A percentile compares a stretch with the other conserved stretches of the same genome.
Evolutionary conservation across 35 echinoderm and acorn worm genomes (phyloP).

Genomic region (Patiria miniata): DNA sequence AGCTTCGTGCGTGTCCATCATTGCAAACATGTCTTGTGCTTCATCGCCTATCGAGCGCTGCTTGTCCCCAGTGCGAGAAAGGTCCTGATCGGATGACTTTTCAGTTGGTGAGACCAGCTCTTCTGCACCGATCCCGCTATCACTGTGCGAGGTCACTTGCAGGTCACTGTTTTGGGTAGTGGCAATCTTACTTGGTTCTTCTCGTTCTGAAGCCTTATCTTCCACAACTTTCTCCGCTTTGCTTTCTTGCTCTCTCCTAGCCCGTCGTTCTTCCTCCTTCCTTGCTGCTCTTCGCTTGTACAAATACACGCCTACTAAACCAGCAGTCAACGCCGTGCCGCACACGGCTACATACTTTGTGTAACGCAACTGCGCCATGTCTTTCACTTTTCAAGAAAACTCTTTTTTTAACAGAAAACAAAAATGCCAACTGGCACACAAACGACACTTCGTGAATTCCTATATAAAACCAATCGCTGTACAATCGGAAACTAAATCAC

Average conservation of each 20-base stretch:
- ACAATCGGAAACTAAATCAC: too few species aligned
- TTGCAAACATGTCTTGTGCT: background rate
- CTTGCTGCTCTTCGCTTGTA: slow-evolving; percentile 56
- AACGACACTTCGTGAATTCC: too few species aligned
- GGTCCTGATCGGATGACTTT: background rate
- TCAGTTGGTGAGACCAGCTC: background rate
- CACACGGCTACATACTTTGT: slow-evolving; percentile 76
- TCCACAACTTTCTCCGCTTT: slow-evolving; percentile 25
- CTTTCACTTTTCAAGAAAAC: background rate
- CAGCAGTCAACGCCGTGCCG: slow-evolving; percentile 67
- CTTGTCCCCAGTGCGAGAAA: background rate
- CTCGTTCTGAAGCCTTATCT: background rate
- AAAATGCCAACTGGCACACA: too few species aligned
- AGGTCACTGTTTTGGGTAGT: background rate
- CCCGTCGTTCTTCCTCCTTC: slow-evolving; percentile 5
- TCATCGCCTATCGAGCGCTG: background rate
- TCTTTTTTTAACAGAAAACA: background rate
- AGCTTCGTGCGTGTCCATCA: background rate
- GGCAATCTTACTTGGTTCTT: background rate
- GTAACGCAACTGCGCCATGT: slow-evolving; percentile 93
- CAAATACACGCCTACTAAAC: slow-evolving; percentile 66
- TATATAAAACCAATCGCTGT: too few species aligned
- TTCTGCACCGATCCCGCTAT: background rate
- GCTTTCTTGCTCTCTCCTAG: slow-evolving; percentile 19
- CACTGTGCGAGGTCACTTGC: background rate